A percentile compares a stretch with the other conserved stretches of the same genome.
These are phyloP conservation scores for Campylomormyrus tamandua DNA, from an alignment of 2,113 vertebrate genomes.

Conservation along the genomic window DNA sequence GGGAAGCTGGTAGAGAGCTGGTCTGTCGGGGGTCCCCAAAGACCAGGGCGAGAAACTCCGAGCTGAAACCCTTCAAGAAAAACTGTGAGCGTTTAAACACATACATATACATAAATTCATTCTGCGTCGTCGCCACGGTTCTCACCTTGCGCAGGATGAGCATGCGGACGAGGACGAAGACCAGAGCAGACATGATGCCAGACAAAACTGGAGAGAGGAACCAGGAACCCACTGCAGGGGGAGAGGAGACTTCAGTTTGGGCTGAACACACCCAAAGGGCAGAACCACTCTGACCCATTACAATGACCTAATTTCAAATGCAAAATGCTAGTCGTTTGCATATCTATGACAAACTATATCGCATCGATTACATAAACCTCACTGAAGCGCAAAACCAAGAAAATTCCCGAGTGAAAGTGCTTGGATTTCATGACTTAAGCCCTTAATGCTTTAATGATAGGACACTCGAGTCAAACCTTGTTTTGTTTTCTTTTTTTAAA, in stretches of 20 bases:
- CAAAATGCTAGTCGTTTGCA: background rate
- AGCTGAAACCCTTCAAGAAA: background rate
- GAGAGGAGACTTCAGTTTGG: background rate
- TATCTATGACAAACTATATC: background rate
- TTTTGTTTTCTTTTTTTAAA: background rate
- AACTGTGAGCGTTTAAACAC: background rate
- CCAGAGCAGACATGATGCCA: conserved; percentile 82
- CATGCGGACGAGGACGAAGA: conserved; percentile 82
- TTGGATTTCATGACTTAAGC: background rate
- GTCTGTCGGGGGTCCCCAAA: background rate
- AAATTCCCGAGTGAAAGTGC: background rate
- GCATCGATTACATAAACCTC: background rate
- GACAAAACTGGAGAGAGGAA: conserved; percentile 94
- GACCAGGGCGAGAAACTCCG: background rate
- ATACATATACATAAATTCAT: background rate
- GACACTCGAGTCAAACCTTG: background rate
- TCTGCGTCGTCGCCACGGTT: background rate
- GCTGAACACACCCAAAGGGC: background rate
- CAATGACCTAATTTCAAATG: background rate
- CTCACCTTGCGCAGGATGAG: conserved; percentile 89
- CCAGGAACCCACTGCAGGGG: conserved; percentile 81
- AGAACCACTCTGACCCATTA: background rate
- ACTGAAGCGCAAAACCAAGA: background rate
- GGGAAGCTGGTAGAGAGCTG: background rate
- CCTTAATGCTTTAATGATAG: background rate